phyloP scores from a whole-genome alignment of 2,888 invertebrate genomes.

The Nudaria mundana region DNA sequence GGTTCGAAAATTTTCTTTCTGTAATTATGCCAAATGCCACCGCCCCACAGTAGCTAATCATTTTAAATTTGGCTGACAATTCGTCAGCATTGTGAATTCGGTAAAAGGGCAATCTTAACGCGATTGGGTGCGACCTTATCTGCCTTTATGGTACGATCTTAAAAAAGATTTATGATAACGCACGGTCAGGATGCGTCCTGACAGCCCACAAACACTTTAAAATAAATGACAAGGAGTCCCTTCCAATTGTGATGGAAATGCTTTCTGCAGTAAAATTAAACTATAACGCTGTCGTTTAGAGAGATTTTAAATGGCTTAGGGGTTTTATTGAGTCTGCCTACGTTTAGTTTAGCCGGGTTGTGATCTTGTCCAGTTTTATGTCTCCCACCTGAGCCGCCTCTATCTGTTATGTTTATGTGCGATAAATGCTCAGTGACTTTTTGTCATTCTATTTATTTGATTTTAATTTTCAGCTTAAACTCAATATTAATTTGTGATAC shows the following conservation, averaged over 20 bases:
- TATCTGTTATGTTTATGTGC: conserved; percentile 37
- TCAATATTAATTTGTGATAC: conserved; percentile 24
- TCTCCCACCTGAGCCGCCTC: conserved; percentile 42
- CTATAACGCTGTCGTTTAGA: conserved; percentile 78
- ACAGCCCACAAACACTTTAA: conserved; percentile 75
- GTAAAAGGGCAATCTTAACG: conserved; percentile 70
- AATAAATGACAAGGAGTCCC: conserved; percentile 80
- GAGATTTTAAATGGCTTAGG: conserved; percentile 75
- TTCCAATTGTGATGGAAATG: conserved; percentile 80
- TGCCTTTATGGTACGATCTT: conserved; percentile 77
- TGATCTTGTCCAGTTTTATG: conserved; percentile 56
- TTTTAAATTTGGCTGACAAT: conserved; percentile 53
- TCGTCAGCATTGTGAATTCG: conserved; percentile 72
- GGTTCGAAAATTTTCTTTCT: background rate
- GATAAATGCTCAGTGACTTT: conserved; percentile 30
- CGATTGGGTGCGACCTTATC: conserved; percentile 79
- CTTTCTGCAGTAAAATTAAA: conserved; percentile 81
- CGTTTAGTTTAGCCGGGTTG: conserved; percentile 50
- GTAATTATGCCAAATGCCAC: conserved; percentile 26
- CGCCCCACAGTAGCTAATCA: conserved; percentile 36
- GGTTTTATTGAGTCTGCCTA: conserved; percentile 68
- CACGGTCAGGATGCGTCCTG: conserved; percentile 70
- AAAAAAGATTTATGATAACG: conserved; percentile 81
- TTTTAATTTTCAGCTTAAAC: conserved; percentile 23
- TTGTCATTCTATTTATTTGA: conserved; percentile 21